Conservation (phyloP, 2,113 vertebrate species). For the Hippoglossus stenolepis region DNA sequence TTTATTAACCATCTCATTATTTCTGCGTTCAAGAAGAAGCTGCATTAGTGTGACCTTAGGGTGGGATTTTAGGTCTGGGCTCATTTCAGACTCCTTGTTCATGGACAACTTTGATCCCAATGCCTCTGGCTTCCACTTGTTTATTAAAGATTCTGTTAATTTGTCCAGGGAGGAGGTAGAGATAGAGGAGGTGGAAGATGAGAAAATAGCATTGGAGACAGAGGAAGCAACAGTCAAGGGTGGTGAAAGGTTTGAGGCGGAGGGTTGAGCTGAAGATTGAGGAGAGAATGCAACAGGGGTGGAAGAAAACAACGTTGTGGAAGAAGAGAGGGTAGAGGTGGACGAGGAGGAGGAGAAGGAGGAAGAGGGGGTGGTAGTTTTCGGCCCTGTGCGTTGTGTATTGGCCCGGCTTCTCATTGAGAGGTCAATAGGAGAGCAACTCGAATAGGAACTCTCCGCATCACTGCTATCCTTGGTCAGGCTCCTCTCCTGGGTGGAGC, state of each 20-base stretch:
- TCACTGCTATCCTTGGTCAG: conserved; percentile 96
- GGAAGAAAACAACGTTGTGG: conserved; percentile 56
- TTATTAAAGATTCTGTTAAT: conserved; percentile 92
- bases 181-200: conserved; percentile 70
- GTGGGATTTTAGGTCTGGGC: conserved; percentile 88
- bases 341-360: conserved; percentile 68
- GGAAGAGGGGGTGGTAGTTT: conserved; percentile 42
- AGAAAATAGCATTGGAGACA: conserved; percentile 52
- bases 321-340: conserved; percentile 73
- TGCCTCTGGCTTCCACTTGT: conserved; percentile 94
- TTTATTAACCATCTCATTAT: conserved; percentile 87
- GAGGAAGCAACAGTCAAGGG: conserved; percentile 71
- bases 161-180: conserved; percentile 90
- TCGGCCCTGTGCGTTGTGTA: conserved; percentile 77
- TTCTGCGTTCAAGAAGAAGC: conserved; percentile 93
- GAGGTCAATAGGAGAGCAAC: conserved; percentile 95
- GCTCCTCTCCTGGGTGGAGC: conserved; percentile 91
- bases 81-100: conserved; percentile 86
- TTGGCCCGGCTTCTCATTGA: conserved; percentile 88
- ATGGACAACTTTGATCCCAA: conserved; percentile 81
- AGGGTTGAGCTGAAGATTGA: conserved; percentile 66
- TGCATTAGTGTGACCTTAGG: conserved; percentile 97
- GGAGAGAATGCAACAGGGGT: conserved; percentile 69
- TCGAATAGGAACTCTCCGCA: conserved; percentile 94
- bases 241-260: conserved; percentile 67